Evolutionary conservation across 1,140 invertebrate genomes (phyloP), one percentile per base, ranked within the genome.

Genomic region (Bombus fervidus): DNA sequence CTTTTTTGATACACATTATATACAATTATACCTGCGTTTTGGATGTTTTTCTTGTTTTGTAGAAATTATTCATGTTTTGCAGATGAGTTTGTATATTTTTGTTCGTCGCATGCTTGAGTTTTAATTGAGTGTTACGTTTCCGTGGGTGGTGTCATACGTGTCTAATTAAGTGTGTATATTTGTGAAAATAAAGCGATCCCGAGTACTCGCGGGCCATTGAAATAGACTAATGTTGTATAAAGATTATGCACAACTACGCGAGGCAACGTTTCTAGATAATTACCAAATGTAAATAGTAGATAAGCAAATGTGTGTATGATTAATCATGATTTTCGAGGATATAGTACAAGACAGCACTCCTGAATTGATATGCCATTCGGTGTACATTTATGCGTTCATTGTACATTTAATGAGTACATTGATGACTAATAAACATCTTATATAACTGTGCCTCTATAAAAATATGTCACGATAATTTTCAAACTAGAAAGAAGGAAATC

Each of bases 321-420:
- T 75, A 81, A 86, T 78, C 57, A 59, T 83, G 80, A 87, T 68
- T 80, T 86, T 77, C 57, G n/a, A 83, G 53, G 34, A 83, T 81
- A 87, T 83, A 90, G 89, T 90, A 90, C 89, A 90, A 90, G 89
- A 81, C 53, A 80, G 71, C 78, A 90, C 83, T 86, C 34, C 43
- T 89, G 79, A 81, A 90, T 88, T 83, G 88, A 87, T 89, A 90
- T 91, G 80, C 82, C 79, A 91, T 91, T 89, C 75, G 81, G 83
- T 88, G 87, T 90, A 91, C 81, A 76, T 75, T 81, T 80, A 72
- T 72, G 72, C 41, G 15, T 87, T 89, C 86, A 75, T 41, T 90
- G 88, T 90, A 91, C 77, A 90, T 90, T 90, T 88, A 90, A 71
- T 87, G 85, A 88, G 83, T 91, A 88, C 87, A 88, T 87, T 87